A percentile compares a stretch with the other conserved stretches of the same genome.
Evolutionary conservation across 2,888 invertebrate genomes (phyloP).

Genomic region (Gasteruption jaculator): DNA sequence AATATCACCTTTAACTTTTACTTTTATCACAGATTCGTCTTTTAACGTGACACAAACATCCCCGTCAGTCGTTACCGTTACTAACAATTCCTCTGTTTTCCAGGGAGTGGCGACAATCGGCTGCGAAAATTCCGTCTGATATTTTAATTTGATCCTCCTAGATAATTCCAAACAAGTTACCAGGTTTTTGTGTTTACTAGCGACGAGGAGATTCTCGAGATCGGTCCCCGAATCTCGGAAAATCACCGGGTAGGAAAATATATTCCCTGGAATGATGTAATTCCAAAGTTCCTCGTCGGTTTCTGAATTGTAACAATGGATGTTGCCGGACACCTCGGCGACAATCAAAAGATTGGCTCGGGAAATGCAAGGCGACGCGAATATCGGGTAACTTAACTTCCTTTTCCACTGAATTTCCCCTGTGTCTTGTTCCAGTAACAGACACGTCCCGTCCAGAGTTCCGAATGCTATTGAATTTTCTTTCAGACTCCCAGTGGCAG

Average conservation of each 20-base stretch:
- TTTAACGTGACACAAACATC: slow-evolving; percentile 55
- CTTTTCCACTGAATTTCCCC: slow-evolving; percentile 60
- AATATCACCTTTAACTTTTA: slow-evolving; percentile 61
- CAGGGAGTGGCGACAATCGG: slow-evolving; percentile 68
- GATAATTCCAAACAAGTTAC: slow-evolving; percentile 61
- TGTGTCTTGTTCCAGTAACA: slow-evolving; percentile 53
- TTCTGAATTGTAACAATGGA: slow-evolving; percentile 31
- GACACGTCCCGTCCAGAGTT: slow-evolving; percentile 60
- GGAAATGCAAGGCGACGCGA: slow-evolving; percentile 62
- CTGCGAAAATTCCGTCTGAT: slow-evolving; percentile 58
- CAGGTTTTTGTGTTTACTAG: slow-evolving; percentile 68
- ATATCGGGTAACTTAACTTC: slow-evolving; percentile 60
- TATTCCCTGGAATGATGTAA: slow-evolving; percentile 59
- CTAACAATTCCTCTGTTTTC: slow-evolving; percentile 46
- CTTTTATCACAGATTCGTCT: slow-evolving; percentile 53
- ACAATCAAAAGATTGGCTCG: too few species aligned
- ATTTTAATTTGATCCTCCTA: slow-evolving; percentile 45
- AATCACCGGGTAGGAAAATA: slow-evolving; percentile 68
- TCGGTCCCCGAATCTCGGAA: slow-evolving; percentile 46
- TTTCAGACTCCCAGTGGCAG: slow-evolving; percentile 51
- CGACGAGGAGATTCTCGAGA: slow-evolving; percentile 59
- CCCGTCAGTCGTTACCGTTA: slow-evolving; percentile 64
- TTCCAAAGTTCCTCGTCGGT: slow-evolving; percentile 53
- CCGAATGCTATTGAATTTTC: slow-evolving; percentile 51
- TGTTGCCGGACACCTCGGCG: slow-evolving; percentile 43